Evolutionary conservation across 2,888 invertebrate genomes (phyloP), one percentile per base, ranked within the genome.

Genomic region (Amblyteles armatorius): DNA sequence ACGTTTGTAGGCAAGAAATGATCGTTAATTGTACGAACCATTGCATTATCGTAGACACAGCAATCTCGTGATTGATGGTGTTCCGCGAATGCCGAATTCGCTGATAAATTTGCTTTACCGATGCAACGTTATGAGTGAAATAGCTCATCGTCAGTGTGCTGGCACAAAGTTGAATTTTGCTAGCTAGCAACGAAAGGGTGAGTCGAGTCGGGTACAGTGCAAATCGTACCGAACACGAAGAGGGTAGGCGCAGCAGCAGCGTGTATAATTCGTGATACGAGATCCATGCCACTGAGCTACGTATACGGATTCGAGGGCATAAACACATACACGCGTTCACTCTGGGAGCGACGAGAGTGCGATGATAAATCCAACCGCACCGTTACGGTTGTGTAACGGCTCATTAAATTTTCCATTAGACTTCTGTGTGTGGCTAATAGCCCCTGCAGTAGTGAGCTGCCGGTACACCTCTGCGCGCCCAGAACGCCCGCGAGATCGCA

Each of bases 361-460:
- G 72, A 83, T 72, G 83, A 85, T 79, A 77, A 85, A 85, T 77
- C 57, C 52, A 72, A 76, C 79, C 83, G 48, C 83, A 76, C 79
- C 76, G 79, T 79, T 77, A 83, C 74, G 83, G 79, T 57, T 78
- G 69, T 81, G 83, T 72, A 85, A 81, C 85, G 85, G 83, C 81
- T 87, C 86, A 85, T 87, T 87, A 85, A 85, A 83, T 83, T 85
- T 83, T 78, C 85, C 78, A 85, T 85, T 81, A 85, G 85, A 81
- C 83, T 87, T 81, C 71, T 57, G 81, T 68, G 77, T 73, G 74
- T 13, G 77, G 83, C 65, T 77, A 74, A 83, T 81, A 83, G 80
- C 80, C 81, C 50, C 44, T 69, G 80, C 78, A 52, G 44, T 22
- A 74, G 73, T 36, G 33, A n/a, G 55, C 19, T 11, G 50, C 74